Evolutionary conservation across 2,888 invertebrate genomes (phyloP), one percentile per base, ranked within the genome.

Genomic region (Eremobia ochroleuca): DNA sequence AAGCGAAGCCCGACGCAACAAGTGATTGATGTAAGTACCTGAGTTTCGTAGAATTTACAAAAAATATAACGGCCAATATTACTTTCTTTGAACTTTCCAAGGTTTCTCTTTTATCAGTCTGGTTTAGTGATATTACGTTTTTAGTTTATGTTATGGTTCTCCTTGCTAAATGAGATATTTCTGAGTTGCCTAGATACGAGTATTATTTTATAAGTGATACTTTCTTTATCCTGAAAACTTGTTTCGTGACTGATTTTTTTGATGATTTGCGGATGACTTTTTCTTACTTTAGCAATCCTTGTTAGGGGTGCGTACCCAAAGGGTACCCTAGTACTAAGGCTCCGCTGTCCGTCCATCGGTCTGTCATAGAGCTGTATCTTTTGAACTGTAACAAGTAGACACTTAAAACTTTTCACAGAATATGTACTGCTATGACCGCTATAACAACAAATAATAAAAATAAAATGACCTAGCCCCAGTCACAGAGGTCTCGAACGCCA

Each of bases 21-120:
- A 62, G 74, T 81, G 82, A 82, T 81, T 77, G 77, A 82, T 67
- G 70, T 62, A 62, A 72, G 37, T 66, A 79, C 79, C 83, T 72
- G 75, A 81, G 71, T 82, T 82, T 59, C 31, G 21, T 68, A 64
- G 65, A 71, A 70, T 76, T 67, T 59, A 67, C 34, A 61, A 73
- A 73, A 73, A 76, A 43, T 64, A 61, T 73, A 43, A 75, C 15
- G 52, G 62, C 34, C 15, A n/a, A 73, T 81, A 59, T 73, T 73
- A 61, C 66, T 25, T 66, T 81, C 61, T 55, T 81, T 55, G 37
- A 75, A 75, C 31, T 75, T 79, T 55, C 4, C 25, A 49, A 80
- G 65, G 66, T 74, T 58, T 65, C 31, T 52, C 5, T 65, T 81
- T 65, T 71, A 71, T 55, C 52, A 65, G 59, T 9, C 28, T 79